These are phyloP conservation scores for Actinia equina DNA, from an alignment of 64 coral and sea anemone species.

Conservation along the genomic window DNA sequence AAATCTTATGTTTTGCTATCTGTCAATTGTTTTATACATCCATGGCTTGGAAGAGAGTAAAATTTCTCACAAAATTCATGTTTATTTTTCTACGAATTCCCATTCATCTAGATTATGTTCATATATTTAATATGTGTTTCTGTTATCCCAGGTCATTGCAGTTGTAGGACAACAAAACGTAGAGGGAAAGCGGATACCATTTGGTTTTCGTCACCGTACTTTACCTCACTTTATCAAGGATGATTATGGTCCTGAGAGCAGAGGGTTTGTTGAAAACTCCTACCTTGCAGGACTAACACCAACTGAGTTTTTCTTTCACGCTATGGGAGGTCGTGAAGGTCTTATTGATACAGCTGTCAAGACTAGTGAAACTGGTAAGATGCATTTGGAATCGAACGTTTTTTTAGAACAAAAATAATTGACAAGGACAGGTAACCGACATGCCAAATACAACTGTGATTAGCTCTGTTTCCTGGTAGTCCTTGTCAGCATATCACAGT, in stretches of 20 bases:
- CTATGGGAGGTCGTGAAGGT: slow-evolving; percentile 99
- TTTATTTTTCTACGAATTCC: too few relatives aligned
- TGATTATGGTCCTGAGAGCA: slow-evolving; percentile 99
- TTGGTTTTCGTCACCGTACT: slow-evolving; percentile 98
- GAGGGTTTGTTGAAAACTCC: slow-evolving; percentile 99
- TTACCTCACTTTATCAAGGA: slow-evolving; percentile 98
- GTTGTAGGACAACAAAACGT: slow-evolving; percentile 99
- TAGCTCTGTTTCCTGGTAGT: too few relatives aligned
- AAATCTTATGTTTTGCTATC: too few relatives aligned
- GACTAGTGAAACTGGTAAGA: slow-evolving; percentile 99
- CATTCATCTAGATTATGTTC: neutral
- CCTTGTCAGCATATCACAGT: too few relatives aligned
- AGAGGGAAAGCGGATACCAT: slow-evolving; percentile 99
- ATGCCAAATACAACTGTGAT: neutral
- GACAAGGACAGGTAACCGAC: neutral
- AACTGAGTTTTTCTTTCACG: slow-evolving; percentile 98
- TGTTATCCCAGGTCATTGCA: slow-evolving; percentile 76
- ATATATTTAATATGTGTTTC: neutral
- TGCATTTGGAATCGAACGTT: neutral
- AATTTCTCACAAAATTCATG: too few relatives aligned
- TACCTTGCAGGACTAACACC: slow-evolving; percentile 98
- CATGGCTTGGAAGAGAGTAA: too few relatives aligned
- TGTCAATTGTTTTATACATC: too few relatives aligned
- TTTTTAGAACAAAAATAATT: too few relatives aligned
- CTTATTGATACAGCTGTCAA: slow-evolving; percentile 99